Percentiles rank a stretch among this genome's conserved stretches.
These are phyloP conservation scores for Mermis nigrescens DNA, from an alignment of 2,888 invertebrate species.

Conservation along the genomic window DNA sequence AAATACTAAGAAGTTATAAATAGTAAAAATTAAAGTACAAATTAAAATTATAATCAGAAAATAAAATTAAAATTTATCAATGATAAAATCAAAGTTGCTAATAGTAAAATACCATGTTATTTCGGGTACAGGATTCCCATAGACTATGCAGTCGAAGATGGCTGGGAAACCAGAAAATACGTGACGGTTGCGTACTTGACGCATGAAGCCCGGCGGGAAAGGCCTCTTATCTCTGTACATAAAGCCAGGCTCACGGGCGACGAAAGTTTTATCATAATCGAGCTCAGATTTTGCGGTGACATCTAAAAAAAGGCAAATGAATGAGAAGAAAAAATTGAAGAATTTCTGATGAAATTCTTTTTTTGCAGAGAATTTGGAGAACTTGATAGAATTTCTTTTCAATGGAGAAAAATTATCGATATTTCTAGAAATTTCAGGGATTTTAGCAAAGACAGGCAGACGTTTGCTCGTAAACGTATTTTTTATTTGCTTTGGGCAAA, in stretches of 20 bases:
- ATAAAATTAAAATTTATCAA: not conserved
- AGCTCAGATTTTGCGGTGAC: no score
- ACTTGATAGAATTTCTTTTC: no score
- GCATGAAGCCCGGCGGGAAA: constrained; percentile 30
- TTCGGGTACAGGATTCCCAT: constrained; percentile 26
- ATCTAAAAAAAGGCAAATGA: no score
- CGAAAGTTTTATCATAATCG: not conserved
- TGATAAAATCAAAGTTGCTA: no score
- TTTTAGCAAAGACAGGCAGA: no score
- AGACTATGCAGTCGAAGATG: constrained; percentile 31
- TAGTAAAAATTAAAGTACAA: not conserved
- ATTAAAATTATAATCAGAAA: not conserved
- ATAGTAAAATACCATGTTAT: constrained; percentile 24
- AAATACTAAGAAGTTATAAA: not conserved
- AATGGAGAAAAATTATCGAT: no score
- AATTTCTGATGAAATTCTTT: no score
- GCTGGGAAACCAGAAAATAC: constrained; percentile 30
- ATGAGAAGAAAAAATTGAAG: no score
- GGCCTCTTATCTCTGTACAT: not conserved
- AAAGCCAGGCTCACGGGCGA: not conserved
- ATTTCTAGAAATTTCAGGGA: no score
- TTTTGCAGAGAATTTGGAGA: no score
- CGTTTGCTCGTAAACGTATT: no score
- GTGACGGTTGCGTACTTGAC: constrained; percentile 31
- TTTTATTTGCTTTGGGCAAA: no score